phyloP scores from a whole-genome alignment of 2,888 invertebrate genomes.

The Drosophila antonietae region DNA sequence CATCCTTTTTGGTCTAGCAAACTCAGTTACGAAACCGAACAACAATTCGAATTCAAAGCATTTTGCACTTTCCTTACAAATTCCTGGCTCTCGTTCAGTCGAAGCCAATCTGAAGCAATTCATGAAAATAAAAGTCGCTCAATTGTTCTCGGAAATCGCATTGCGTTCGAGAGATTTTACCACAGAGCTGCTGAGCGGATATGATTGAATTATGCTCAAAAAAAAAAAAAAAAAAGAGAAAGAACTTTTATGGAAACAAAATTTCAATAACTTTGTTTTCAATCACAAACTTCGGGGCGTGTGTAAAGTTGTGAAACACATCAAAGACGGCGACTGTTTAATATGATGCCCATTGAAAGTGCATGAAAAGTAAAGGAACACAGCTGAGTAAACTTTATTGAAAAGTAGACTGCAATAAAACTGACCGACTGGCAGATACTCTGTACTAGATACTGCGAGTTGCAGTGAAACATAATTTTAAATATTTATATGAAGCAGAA shows the following conservation, averaged over 20 bases:
- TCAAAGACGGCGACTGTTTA: conserved; percentile 43
- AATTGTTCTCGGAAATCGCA: conserved; percentile 48
- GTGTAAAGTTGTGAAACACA: conserved; percentile 45
- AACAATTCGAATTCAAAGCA: neutral
- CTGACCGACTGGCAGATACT: neutral
- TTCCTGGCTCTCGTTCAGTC: conserved; percentile 1
- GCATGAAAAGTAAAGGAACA: conserved; percentile 37
- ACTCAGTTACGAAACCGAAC: neutral
- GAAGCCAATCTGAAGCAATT: conserved; percentile 12
- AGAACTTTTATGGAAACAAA: conserved; percentile 53
- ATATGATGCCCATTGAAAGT: conserved; percentile 38
- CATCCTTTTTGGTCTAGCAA: neutral
- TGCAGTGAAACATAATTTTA: no score
- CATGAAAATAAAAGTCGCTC: conserved; percentile 10
- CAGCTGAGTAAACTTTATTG: conserved; percentile 42
- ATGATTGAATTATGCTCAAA: conserved; percentile 59
- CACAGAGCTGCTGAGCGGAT: conserved; percentile 44
- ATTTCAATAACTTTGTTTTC: conserved; percentile 64
- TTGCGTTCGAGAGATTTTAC: conserved; percentile 22
- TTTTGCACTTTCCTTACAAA: neutral
- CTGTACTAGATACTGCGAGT: neutral
- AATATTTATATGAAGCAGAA: no score
- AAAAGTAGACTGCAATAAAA: conserved; percentile 16
- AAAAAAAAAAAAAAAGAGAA: neutral
- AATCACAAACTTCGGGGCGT: conserved; percentile 37